Percentiles rank a stretch among this genome's conserved stretches.
Evolutionary conservation across 1,140 invertebrate species (phyloP).

Genomic region (Drosophila novamexicana): DNA sequence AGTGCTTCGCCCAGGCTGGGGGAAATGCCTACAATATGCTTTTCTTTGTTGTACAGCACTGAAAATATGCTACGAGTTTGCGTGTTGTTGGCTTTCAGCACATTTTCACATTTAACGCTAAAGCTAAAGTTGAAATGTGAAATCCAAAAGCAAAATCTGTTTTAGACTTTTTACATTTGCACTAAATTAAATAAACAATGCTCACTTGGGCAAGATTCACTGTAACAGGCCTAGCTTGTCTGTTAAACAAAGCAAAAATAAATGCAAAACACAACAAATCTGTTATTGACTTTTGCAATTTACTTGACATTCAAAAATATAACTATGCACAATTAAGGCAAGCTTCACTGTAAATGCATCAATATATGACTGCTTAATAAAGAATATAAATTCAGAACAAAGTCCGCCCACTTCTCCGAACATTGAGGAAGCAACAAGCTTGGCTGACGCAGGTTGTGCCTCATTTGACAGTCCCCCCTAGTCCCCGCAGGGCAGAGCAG

Average conservation of each 20-base stretch:
- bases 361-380: not conserved
- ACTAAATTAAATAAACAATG: no score
- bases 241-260: no score
- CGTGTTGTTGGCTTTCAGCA: not conserved
- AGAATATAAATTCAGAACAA: no score
- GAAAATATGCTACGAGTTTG: not conserved
- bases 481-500: constrained; percentile 27
- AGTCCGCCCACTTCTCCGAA: not conserved
- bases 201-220: no score
- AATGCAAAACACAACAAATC: not conserved
- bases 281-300: not conserved
- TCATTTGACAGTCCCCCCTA: constrained; percentile 5
- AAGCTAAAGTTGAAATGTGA: not conserved
- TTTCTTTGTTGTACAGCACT: constrained; percentile 33
- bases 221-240: no score
- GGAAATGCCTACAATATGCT: constrained; percentile 61
- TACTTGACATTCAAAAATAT: not conserved
- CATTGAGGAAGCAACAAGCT: constrained; percentile 55
- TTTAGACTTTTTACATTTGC: not conserved
- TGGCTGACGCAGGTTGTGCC: not conserved
- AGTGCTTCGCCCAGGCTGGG: constrained; percentile 44
- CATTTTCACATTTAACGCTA: not conserved
- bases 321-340: not conserved
- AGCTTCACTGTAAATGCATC: no score
- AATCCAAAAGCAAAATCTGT: not conserved